Evolutionary conservation across 2,113 vertebrate genomes (phyloP).

Genomic region (Odontophorus gujanensis): DNA sequence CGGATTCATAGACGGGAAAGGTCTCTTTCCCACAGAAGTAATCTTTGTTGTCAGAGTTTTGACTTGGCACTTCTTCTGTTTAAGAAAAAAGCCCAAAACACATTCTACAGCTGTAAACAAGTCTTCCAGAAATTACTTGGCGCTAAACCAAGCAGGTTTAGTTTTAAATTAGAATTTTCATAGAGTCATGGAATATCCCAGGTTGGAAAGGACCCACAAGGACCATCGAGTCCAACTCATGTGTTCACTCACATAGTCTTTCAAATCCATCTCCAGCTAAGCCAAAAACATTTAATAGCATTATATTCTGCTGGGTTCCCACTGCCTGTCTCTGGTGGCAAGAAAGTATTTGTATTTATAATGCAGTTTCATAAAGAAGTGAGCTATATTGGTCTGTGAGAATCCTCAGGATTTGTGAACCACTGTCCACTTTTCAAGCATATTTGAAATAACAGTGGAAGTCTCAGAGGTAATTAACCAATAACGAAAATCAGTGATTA

Average conservation of each 20-base stretch:
- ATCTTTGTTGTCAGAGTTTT: constrained; percentile 78
- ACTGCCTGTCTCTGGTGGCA: background rate
- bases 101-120: constrained; percentile 5
- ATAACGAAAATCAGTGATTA: background rate
- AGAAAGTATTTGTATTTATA: background rate
- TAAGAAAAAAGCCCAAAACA: constrained; percentile 30
- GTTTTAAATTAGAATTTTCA: background rate
- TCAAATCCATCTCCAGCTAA: background rate
- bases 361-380: background rate
- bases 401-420: background rate
- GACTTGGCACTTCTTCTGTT: constrained; percentile 79
- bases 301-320: background rate
- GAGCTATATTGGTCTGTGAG: background rate
- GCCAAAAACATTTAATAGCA: background rate
- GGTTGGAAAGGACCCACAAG: background rate
- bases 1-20: constrained; percentile 81
- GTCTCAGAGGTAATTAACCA: background rate
- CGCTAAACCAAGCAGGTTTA: background rate
- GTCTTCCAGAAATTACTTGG: background rate
- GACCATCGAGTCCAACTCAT: background rate
- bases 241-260: background rate
- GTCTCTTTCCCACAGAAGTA: constrained; percentile 84
- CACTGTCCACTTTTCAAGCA: background rate
- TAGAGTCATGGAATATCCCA: background rate
- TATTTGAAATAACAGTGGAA: background rate